These are phyloP conservation scores for Aegotheles bennettii DNA, from an alignment of 2,113 vertebrate genomes.

Conservation along the genomic window DNA sequence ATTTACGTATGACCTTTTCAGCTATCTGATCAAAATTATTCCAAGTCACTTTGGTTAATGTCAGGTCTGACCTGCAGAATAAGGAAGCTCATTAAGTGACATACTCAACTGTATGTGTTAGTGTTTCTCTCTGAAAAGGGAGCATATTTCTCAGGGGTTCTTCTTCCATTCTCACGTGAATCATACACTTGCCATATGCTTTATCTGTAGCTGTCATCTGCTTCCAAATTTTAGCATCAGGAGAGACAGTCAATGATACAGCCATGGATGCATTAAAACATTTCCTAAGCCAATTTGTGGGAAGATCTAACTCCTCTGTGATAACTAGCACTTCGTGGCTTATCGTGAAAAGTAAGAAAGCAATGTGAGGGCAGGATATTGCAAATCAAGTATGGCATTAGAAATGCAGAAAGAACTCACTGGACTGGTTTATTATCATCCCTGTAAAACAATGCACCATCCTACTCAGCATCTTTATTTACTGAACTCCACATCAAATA, in stretches of 20 bases:
- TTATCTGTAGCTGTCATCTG: background rate
- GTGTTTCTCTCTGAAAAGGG: background rate
- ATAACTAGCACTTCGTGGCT: background rate
- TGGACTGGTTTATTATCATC: background rate
- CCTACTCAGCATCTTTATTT: background rate
- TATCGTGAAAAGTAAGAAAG: background rate
- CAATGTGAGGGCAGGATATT: background rate
- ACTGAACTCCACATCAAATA: background rate
- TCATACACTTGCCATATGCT: accelerated
- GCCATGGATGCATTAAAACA: background rate
- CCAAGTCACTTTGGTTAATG: background rate
- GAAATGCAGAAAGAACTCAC: background rate
- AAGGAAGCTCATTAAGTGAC: background rate
- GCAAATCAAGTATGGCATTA: background rate
- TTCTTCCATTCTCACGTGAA: background rate
- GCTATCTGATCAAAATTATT: background rate
- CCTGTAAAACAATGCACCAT: background rate
- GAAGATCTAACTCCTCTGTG: background rate
- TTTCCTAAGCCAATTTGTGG: background rate
- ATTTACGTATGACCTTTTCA: slow-evolving; percentile 21
- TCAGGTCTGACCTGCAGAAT: slow-evolving; percentile 9
- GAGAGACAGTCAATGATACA: background rate
- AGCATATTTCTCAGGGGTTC: background rate
- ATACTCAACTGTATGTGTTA: background rate
- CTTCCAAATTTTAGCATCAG: background rate